These are phyloP conservation scores for Lerista edwardsae DNA, from an alignment of 2,797 vertebrate species.

Conservation along the genomic window DNA sequence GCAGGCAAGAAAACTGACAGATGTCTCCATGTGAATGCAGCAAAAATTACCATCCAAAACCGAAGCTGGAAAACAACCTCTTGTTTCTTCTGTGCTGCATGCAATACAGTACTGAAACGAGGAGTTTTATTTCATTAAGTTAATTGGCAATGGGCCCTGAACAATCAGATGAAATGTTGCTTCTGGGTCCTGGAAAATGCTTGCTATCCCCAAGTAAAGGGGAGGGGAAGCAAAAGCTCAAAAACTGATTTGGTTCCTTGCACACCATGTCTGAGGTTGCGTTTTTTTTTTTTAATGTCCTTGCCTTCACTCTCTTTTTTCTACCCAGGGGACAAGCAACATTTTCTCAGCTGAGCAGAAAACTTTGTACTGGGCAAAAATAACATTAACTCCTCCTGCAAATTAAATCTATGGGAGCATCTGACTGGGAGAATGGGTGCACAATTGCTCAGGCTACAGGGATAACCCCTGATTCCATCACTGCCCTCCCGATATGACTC, in stretches of 20 bases:
- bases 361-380: not conserved
- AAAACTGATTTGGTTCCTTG: conserved; percentile 34
- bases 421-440: accelerated
- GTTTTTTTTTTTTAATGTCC: conserved; percentile 22
- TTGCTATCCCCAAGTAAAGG: conserved; percentile 35
- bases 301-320: conserved; percentile 18
- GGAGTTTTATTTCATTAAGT: conserved; percentile 63
- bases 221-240: conserved; percentile 3
- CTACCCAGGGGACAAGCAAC: conserved; percentile 12
- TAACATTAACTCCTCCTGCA: conserved; percentile 4
- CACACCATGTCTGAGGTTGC: conserved; percentile 23
- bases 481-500: not conserved
- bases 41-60: conserved; percentile 57
- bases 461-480: not conserved
- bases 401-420: conserved; percentile 36
- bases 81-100: conserved; percentile 38
- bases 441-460: not conserved
- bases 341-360: conserved; percentile 33
- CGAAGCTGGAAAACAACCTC: conserved; percentile 48
- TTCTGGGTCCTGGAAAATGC: conserved; percentile 49
- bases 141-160: conserved; percentile 58
- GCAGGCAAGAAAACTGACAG: conserved; percentile 61
- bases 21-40: conserved; percentile 64
- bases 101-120: conserved; percentile 33
- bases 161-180: conserved; percentile 54